Base-by-base conservation (phyloP, 1,140 invertebrate species). In the Cardiocondyla obscurior region DNA sequence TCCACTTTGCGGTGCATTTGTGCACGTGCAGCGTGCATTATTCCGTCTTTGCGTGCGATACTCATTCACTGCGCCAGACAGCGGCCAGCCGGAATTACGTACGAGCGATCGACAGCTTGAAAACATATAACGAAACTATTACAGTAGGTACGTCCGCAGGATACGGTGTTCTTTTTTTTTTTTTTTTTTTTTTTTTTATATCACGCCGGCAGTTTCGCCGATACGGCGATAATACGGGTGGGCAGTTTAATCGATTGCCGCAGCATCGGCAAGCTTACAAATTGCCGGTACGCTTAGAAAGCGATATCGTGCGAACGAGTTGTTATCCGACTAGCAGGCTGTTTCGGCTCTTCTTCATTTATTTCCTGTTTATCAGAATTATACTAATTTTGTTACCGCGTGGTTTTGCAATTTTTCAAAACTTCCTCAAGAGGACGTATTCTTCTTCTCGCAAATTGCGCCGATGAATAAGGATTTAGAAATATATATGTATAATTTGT, bases 1-100 rank as follows among this genome's bases (percentile, higher is more conserved):
- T 84, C 22, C 64, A 70, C 49, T 72, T 81, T 84, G 70, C 10
- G 81, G 76, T 67, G 87, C 60, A 84, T 76, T 57, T 14, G 44
- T 33, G 44, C 33, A 84, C 69, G 72, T 81, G 85, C 51, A 74
- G 12, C 46, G 58, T 10, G 70, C 67, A 39, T 70, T 62, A 65
- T 74, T 79, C 55, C 19, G 39, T 62, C 6, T 30, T 30, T 60
- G 57, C 73, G 55, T 65, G 74, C 49, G 64, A n/a, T 25, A 22
- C 16, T 51, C 51, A 42, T 55, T 58, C 36, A n/a, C n/a, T 42
- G 46, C 55, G 77, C 39, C 44, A 81, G 62, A 85, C 83, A 58
- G 82, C 28, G 10, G 19, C 14, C 14, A 22, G 25, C 12, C 30
- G 22, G 28, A 62, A 77, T 30, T 57, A 39, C 46, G n/a, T 19